phyloP scores from a whole-genome alignment of 2,797 vertebrate species.

The Carapus acus region DNA sequence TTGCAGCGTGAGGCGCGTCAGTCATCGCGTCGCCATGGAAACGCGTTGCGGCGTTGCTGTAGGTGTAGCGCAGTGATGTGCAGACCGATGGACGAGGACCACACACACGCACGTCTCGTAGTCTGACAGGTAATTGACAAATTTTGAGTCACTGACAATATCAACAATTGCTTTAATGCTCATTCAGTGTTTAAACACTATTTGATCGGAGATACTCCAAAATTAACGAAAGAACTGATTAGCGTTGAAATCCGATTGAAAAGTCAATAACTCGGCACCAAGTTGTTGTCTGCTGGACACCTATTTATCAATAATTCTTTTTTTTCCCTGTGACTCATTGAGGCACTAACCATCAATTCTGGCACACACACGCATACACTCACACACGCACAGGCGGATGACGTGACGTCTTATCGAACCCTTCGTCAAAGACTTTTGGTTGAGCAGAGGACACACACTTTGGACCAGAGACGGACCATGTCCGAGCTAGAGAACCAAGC shows the following conservation, averaged over 20 bases:
- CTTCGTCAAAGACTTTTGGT: not conserved
- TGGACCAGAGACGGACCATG: conserved; percentile 17
- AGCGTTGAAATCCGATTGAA: too few species aligned
- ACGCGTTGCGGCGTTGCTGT: conserved; percentile 6
- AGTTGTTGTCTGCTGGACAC: too few species aligned
- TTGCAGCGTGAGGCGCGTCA: conserved; percentile 5
- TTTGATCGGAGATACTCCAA: too few species aligned
- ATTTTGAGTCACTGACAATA: conserved; percentile 3
- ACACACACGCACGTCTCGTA: not conserved
- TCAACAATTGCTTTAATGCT: not conserved
- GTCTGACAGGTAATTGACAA: conserved; percentile 2
- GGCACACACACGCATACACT: too few species aligned
- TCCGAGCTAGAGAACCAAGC: conserved; percentile 17
- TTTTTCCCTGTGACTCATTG: conserved; percentile 19
- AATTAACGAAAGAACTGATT: too few species aligned
- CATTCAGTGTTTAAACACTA: too few species aligned
- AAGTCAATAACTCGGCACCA: too few species aligned
- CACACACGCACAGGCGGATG: too few species aligned
- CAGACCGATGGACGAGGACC: not conserved
- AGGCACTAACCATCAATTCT: conserved; percentile 7
- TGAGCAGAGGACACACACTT: conserved; percentile 1
- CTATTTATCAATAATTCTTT: too few species aligned
- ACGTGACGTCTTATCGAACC: too few species aligned
- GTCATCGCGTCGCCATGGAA: conserved; percentile 19
- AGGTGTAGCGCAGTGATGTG: not conserved